Evolutionary conservation across 92 coral and sea anemone genomes (phyloP), one percentile per base, ranked within the genome.

Genomic region (Pocillopora meandrina): DNA sequence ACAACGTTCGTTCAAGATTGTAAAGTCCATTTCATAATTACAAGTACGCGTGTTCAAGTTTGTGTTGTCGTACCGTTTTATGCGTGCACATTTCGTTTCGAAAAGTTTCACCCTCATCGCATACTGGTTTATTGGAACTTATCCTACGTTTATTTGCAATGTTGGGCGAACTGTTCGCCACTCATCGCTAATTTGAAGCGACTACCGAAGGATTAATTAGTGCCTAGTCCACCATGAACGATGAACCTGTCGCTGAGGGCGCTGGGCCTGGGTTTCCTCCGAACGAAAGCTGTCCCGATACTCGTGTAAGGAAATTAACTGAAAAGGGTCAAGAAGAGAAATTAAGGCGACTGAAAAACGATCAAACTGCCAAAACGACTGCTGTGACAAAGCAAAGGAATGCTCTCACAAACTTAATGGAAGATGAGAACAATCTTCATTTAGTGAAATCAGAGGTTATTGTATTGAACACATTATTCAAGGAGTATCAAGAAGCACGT

Each of bases 331-430:
- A 60, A 56, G 58, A 78, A 73, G 77, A 85, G 19, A 70, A 78
- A 70, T 76, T 78, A 59, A n/a, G 67, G 75, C 86, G 92, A 17
- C 92, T 89, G 56, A 89, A 77, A 80, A 34, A 74, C 56, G 78
- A 77, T 66, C 89, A 77, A 80, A 84, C 85, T 12, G 71, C 87
- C 31, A 74, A 87, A 52, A 67, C 83, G 76, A 16, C 74, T 82
- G 93, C 93, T 12, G 93, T 83, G 13, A 34, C 93, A 65, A 74
- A 71, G 21, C 75, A 87, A 78, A 78, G 93, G 61, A 90, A 84
- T 21, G 77, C 33, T 36, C 63, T 90, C 57, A 61, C 89, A 33
- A 72, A 68, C 35, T 76, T 87, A 35, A 90, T 87, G 93, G 78
- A 75, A 21, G 70, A 67, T 64, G 77, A 70, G 71, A 69, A 77